Evolutionary conservation across 2,888 invertebrate genomes (phyloP).

Genomic region (Zygothrica quintamaculata): DNA sequence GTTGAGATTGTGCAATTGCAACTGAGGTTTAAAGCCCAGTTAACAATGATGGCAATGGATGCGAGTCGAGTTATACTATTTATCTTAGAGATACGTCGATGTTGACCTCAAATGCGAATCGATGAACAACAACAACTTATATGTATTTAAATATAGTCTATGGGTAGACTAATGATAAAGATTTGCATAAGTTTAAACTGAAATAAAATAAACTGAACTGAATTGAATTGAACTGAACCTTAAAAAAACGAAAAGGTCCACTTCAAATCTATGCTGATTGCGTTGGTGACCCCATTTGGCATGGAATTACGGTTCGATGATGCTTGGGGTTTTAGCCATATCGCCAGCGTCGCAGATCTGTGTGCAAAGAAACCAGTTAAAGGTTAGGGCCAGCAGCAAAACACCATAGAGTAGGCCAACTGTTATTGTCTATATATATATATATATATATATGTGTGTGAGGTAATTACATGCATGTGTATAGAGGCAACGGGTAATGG

Average conservation of each 20-base stretch:
- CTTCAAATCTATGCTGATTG: constrained; percentile 36
- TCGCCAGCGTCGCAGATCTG: constrained; percentile 40
- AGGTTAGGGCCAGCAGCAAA: constrained; percentile 54
- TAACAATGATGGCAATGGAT: constrained; percentile 10
- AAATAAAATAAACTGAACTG: too few relatives aligned
- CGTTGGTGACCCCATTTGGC: constrained; percentile 51
- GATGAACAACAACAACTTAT: constrained; percentile 2
- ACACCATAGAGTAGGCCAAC: constrained; percentile 52
- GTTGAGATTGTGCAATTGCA: constrained; percentile 22
- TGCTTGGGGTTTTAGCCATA: constrained; percentile 43
- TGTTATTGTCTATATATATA: too few relatives aligned
- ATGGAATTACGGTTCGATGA: constrained; percentile 30
- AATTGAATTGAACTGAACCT: too few relatives aligned
- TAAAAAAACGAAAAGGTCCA: constrained; percentile 21
- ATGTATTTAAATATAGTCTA: too few relatives aligned
- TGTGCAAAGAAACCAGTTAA: constrained; percentile 59
- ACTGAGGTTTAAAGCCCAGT: neutral
- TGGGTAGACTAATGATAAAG: constrained; percentile 38
- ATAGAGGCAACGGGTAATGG: constrained; percentile 32
- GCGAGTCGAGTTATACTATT: constrained; percentile 19
- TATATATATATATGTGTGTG: constrained; percentile 27
- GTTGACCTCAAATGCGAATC: constrained; percentile 50
- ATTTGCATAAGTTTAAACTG: constrained; percentile 57
- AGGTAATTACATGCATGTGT: constrained; percentile 44
- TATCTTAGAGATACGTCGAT: constrained; percentile 14